Percentiles rank a stretch among this genome's conserved stretches.
phyloP scores from a whole-genome alignment of 2,797 vertebrate genomes.

The Gymnoscopelus braueri region DNA sequence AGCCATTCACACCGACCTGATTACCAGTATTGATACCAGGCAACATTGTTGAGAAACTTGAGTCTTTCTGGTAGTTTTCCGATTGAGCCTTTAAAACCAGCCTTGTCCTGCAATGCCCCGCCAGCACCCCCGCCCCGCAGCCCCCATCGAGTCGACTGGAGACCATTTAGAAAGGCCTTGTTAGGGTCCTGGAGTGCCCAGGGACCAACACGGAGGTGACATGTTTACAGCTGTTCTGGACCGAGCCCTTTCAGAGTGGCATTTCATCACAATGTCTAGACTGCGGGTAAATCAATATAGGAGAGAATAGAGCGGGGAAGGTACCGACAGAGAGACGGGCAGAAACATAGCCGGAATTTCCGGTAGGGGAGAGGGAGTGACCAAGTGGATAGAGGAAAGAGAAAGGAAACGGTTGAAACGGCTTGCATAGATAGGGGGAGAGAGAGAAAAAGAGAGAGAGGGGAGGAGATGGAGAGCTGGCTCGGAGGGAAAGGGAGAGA shows the following conservation, averaged over 20 bases:
- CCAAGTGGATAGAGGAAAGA: background rate
- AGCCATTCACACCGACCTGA: background rate
- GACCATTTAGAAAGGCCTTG: slow-evolving; percentile 61
- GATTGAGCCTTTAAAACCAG: slow-evolving; percentile 38
- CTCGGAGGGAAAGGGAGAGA: background rate
- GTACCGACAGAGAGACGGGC: background rate
- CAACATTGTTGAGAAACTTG: slow-evolving; percentile 12
- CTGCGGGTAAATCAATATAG: slow-evolving; percentile 56
- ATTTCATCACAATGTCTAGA: slow-evolving; percentile 67
- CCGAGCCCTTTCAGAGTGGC: slow-evolving; percentile 54
- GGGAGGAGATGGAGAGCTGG: background rate
- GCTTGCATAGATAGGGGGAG: background rate
- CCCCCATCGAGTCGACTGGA: slow-evolving; percentile 8
- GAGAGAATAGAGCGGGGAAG: slow-evolving; percentile 8
- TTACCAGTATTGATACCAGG: slow-evolving; percentile 28
- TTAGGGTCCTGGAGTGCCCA: slow-evolving; percentile 49
- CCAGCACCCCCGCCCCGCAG: background rate
- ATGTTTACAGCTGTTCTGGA: slow-evolving; percentile 65
- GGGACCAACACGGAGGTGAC: slow-evolving; percentile 47
- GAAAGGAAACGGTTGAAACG: background rate
- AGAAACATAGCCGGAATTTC: background rate
- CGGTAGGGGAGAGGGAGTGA: background rate
- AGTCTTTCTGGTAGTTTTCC: background rate
- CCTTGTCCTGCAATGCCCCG: slow-evolving; percentile 31
- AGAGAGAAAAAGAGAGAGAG: background rate